Evolutionary conservation across 1,140 invertebrate genomes (phyloP).

Genomic region (Drosophila gunungcola): DNA sequence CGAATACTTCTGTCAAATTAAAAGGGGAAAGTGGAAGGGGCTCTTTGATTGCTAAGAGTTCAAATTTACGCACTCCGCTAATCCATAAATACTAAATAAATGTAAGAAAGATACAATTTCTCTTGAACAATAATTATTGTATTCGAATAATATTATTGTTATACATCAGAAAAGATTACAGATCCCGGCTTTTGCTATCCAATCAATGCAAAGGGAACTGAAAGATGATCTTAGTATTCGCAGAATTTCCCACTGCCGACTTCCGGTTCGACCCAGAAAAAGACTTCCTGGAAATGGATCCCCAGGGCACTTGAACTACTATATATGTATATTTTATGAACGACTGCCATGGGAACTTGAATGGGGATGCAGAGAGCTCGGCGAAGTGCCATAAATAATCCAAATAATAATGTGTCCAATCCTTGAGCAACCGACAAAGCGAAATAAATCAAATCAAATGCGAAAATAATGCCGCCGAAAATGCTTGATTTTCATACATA

Average conservation of each 20-base stretch:
- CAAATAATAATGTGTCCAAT: constrained; percentile 29
- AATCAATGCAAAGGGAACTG: constrained; percentile 1
- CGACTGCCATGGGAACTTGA: constrained; percentile 31
- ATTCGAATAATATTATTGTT: too few species aligned
- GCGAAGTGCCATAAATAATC: constrained; percentile 30
- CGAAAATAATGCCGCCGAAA: constrained; percentile 9
- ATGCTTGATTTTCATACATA: constrained; percentile 1
- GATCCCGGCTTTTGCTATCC: background rate
- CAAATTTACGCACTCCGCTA: constrained; percentile 10
- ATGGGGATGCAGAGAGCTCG: background rate
- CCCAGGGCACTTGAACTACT: constrained; percentile 18
- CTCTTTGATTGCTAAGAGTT: constrained; percentile 3
- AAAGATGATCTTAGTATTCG: background rate
- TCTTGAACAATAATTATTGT: too few species aligned
- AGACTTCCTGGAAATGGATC: constrained; percentile 26
- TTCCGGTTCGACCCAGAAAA: constrained; percentile 9
- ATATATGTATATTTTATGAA: background rate
- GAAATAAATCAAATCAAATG: constrained; percentile 42
- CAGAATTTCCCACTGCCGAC: constrained; percentile 17
- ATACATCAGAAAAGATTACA: too few species aligned
- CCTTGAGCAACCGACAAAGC: constrained; percentile 37
- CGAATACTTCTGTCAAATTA: constrained; percentile 13
- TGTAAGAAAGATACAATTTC: too few species aligned
- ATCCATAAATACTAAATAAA: too few species aligned
- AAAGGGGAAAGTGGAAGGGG: background rate